A percentile compares a stretch with the other conserved stretches of the same genome.
Conservation (phyloP, 2,888 invertebrate genomes). For the Nymphalis polychloros region DNA sequence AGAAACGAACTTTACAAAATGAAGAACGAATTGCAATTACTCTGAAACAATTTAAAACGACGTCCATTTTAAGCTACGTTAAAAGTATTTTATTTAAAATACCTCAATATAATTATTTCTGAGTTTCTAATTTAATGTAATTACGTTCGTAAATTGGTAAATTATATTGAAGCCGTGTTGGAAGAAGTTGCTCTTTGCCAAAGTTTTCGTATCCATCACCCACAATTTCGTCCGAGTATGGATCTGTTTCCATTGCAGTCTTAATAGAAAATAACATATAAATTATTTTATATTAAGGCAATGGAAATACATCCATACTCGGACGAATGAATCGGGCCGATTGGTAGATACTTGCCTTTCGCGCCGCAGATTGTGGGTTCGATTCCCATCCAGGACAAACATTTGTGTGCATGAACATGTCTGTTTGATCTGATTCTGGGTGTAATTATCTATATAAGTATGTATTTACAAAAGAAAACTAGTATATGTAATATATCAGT, state of each 20-base stretch:
- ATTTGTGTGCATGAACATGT: too few relatives aligned
- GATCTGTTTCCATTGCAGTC: constrained; percentile 9
- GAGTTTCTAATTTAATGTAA: constrained; percentile 15
- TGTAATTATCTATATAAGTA: too few relatives aligned
- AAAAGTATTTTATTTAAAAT: constrained; percentile 6
- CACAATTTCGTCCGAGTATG: constrained; percentile 11
- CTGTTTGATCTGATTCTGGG: too few relatives aligned
- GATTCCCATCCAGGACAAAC: too few relatives aligned
- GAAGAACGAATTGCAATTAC: neutral
- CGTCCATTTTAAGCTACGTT: neutral
- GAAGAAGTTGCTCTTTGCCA: constrained; percentile 23
- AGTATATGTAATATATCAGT: too few relatives aligned
- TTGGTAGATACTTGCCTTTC: too few relatives aligned
- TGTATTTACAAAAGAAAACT: too few relatives aligned
- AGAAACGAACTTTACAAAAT: neutral
- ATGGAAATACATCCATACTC: too few relatives aligned
- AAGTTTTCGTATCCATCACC: constrained; percentile 33
- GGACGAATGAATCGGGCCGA: too few relatives aligned
- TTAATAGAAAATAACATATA: neutral
- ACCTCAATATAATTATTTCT: constrained; percentile 17
- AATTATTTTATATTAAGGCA: too few relatives aligned
- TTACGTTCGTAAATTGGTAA: constrained; percentile 25
- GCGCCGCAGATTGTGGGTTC: too few relatives aligned
- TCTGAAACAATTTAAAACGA: neutral
- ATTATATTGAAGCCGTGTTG: constrained; percentile 25